Evolutionary conservation across 2,113 vertebrate species (phyloP), one percentile per base, ranked within the genome.

Genomic region (Pithys albifrons): DNA sequence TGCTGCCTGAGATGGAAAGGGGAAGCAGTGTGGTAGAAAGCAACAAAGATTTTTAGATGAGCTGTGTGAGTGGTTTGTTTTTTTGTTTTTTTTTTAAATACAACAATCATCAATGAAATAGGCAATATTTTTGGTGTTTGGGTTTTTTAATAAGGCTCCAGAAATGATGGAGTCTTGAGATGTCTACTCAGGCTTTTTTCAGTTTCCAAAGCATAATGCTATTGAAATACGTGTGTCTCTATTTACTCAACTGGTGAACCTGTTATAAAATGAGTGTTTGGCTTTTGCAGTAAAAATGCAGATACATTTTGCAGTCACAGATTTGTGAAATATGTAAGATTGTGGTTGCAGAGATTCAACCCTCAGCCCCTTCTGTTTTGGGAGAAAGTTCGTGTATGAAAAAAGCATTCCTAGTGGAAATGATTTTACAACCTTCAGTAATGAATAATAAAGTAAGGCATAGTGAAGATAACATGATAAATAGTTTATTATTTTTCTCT

Each of bases 191-290:
- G 66, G 45, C 14, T 87, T 45, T 84, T 89, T 93, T 72, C 14
- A 4, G 46, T 93, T 95, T 93, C 65, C 70, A 65, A n/a, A 87
- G 39, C 27, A 19, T 33, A 69, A 45, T 64, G 9, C 29, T 81
- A n/a, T 82, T 69, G 74, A 83, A 94, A 65, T 94, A 55, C 3
- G 8, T 33, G 4, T 1, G 20, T 54, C 25, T 93, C 76, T 93
- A 43, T 91, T 88, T 85, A 88, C 46, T 88, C 55, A 89, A 90
- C 39, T 71, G 72, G 59, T 92, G 65, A 93, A 61, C 88, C 71
- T 85, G 89, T 95, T 84, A n/a, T 86, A 33, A 90, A 94, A 78
- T 20, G 74, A 90, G 28, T 15, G 31, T 72, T 90, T 95, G 65
- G 51, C 59, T 95, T 93, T 74, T 83, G 75, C 43, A 96, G 61